Evolutionary conservation across 2,797 vertebrate genomes (phyloP), one percentile per base, ranked within the genome.

Genomic region (Harpagifer antarcticus): DNA sequence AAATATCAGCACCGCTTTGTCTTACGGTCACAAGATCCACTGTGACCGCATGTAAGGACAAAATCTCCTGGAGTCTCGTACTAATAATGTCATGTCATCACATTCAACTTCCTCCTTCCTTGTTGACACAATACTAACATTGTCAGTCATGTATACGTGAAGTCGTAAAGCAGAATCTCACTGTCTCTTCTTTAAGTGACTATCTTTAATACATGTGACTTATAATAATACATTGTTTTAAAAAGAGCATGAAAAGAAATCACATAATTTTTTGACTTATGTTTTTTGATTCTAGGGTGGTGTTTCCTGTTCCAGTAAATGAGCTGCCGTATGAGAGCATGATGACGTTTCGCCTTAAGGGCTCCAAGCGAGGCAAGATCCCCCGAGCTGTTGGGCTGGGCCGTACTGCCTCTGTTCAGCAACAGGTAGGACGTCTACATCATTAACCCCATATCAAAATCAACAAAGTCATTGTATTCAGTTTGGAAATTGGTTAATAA

Each of bases 261-360:
- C 3, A 43, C 23, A 1, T 14, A 31, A 47, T 14, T 67, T 40
- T 14, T 14, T 58, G 9, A 1, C 3, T n/a, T 42, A 4, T 66
- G 19, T 72, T 81, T 62, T 62, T 5, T 65, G 15, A 8, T 72
- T 57, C 72, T 59, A 95, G 95, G 86, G 90, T 95, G 88, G 89
- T 89, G 57, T 95, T 95, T 42, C 92, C 94, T 6, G 72, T 94
- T 47, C 86, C 33, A 3, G 69, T 94, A 0, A 89, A 86, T 14
- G 49, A 87, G 62, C 86, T 95, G 58, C 94, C 94, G 0, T 94
- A 93, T 49, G 94, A 95, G 63, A 78, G 76, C 81, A 93, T 95
- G 91, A 20, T 95, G 79, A 94, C 82, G 0, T 91, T 95, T 72
- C 74, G 68, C 20, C 89, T 95, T 8, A 82, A 86, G 71, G 93